These are phyloP conservation scores for Sminthurides bifidus DNA, from an alignment of 1,140 invertebrate species.

Conservation along the genomic window DNA sequence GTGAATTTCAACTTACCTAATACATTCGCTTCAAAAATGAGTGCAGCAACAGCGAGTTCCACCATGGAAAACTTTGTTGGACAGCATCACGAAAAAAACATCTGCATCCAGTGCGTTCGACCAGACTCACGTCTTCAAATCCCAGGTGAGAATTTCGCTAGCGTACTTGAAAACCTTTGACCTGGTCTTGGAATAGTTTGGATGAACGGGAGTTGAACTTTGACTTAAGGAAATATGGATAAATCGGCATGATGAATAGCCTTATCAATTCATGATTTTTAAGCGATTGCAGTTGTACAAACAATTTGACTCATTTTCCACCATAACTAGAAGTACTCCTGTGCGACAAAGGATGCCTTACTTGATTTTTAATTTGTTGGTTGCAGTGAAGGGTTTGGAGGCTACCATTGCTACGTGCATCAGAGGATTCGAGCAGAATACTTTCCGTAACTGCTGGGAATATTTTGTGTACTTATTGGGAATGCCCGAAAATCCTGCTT, in stretches of 20 bases:
- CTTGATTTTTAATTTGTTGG: background rate
- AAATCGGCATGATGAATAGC: background rate
- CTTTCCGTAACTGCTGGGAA: slow-evolving; percentile 20
- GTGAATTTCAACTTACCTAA: background rate
- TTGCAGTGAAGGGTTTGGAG: slow-evolving; percentile 7
- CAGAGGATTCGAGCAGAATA: slow-evolving; percentile 8
- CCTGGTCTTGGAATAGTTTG: background rate
- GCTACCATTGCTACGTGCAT: slow-evolving; percentile 8
- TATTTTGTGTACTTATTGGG: slow-evolving; percentile 13
- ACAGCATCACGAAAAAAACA: background rate
- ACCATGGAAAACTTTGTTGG: background rate
- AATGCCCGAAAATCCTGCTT: slow-evolving; percentile 2
- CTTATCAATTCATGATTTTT: background rate
- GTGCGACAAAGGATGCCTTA: background rate
- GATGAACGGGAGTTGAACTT: background rate
- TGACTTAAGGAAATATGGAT: background rate
- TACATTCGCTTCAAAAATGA: background rate
- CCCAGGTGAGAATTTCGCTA: background rate
- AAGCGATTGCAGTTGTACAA: background rate
- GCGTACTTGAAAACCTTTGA: background rate
- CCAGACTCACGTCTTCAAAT: background rate
- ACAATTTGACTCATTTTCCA: background rate
- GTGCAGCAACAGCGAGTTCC: background rate
- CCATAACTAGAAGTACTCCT: background rate
- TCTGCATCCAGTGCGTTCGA: background rate